These are phyloP conservation scores for Asteroscopus sphinx DNA, from an alignment of 2,888 invertebrate genomes.

Conservation along the genomic window DNA sequence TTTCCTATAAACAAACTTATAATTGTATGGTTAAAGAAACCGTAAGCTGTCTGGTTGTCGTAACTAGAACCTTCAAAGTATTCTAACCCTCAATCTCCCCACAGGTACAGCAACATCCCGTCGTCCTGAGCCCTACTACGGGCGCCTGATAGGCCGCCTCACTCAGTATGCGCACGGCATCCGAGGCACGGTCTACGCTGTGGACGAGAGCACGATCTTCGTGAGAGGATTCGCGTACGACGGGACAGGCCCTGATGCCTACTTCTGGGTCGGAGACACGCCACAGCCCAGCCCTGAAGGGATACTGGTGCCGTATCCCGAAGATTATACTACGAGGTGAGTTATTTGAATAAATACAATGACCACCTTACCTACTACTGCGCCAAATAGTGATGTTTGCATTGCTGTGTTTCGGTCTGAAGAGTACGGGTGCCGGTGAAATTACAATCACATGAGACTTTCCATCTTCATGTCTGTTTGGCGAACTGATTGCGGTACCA, in stretches of 20 bases:
- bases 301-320: conserved; percentile 95
- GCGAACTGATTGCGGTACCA: too few relatives aligned
- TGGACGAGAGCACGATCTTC: conserved; percentile 96
- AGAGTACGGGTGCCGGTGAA: too few relatives aligned
- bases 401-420: too few relatives aligned
- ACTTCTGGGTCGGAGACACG: conserved; percentile 97
- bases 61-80: background rate
- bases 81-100: conserved; percentile 22
- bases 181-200: conserved; percentile 95
- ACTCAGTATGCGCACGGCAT: conserved; percentile 94
- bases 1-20: too few relatives aligned
- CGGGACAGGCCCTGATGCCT: conserved; percentile 96
- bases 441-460: too few relatives aligned
- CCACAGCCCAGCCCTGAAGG: conserved; percentile 95
- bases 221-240: conserved; percentile 96
- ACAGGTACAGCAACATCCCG: conserved; percentile 68
- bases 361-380: too few relatives aligned
- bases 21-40: too few relatives aligned
- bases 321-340: conserved; percentile 95
- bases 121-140: conserved; percentile 92
- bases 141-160: conserved; percentile 93
- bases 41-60: too few relatives aligned
- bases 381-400: too few relatives aligned
- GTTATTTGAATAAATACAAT: conserved; percentile 50
- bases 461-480: too few relatives aligned